Conservation (phyloP, 2,113 vertebrate genomes). For the Forbesichthys papilliferus region DNA sequence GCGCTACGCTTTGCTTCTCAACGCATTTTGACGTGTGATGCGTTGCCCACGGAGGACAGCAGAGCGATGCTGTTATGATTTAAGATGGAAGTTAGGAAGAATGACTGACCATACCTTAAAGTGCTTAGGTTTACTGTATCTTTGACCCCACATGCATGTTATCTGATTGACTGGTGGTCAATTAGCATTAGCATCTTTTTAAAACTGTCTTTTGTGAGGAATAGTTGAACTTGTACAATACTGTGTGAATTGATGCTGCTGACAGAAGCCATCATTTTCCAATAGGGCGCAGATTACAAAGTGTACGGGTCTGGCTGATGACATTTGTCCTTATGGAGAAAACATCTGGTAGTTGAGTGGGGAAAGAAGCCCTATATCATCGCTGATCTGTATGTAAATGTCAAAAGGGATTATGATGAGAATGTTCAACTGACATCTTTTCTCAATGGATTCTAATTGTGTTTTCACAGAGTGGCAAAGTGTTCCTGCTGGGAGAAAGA, state of each 20-base stretch:
- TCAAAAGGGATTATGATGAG: slow-evolving; percentile 32
- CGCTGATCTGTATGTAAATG: slow-evolving; percentile 28
- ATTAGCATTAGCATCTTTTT: too few species aligned
- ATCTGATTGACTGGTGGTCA: too few species aligned
- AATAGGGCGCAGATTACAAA: not conserved
- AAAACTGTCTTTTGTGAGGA: too few species aligned
- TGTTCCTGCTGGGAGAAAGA: slow-evolving; percentile 29
- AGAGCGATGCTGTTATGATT: too few species aligned
- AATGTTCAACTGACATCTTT: slow-evolving; percentile 14
- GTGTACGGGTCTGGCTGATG: slow-evolving; percentile 23
- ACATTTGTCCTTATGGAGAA: not conserved
- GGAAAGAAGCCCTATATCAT: not conserved
- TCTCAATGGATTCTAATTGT: slow-evolving; percentile 12
- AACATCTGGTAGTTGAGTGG: not conserved
- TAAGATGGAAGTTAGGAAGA: slow-evolving; percentile 2
- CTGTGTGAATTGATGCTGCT: not conserved
- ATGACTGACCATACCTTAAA: too few species aligned
- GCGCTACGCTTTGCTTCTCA: too few species aligned
- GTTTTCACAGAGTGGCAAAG: slow-evolving; percentile 24
- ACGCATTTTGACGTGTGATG: too few species aligned
- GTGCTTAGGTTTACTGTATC: too few species aligned
- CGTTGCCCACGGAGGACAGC: too few species aligned
- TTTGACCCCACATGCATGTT: too few species aligned
- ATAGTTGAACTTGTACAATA: too few species aligned
- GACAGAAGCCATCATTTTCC: not conserved